phyloP scores from a whole-genome alignment of 2,888 invertebrate species.

The Apodemia zela region DNA sequence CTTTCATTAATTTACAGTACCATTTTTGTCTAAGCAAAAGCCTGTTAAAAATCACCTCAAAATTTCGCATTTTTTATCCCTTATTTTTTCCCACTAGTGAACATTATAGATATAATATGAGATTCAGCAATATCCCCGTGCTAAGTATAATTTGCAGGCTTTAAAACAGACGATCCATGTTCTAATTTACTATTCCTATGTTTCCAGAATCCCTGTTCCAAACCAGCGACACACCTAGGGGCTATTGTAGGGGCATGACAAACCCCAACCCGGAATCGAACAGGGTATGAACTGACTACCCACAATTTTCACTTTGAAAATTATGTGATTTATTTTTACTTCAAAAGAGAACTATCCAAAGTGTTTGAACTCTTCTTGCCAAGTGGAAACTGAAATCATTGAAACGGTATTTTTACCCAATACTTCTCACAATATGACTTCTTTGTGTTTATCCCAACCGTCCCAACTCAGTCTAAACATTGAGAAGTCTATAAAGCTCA shows the following conservation, averaged over 20 bases:
- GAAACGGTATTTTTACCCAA: no score
- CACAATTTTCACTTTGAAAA: slow-evolving; percentile 1
- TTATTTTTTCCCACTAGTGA: no score
- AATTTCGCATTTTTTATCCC: no score
- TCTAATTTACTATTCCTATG: slow-evolving; percentile 4
- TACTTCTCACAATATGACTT: no score
- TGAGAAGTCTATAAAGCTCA: no score
- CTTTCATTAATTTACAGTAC: no score
- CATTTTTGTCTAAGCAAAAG: no score
- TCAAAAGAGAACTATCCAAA: neutral
- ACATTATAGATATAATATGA: no score
- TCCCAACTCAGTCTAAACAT: neutral
- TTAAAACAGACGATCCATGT: no score
- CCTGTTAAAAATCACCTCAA: no score
- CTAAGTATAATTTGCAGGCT: no score
- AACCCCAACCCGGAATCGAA: slow-evolving; percentile 30
- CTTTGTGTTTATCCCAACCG: neutral
- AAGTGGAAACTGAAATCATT: neutral
- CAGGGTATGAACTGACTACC: slow-evolving; percentile 11
- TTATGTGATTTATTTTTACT: slow-evolving; percentile 11
- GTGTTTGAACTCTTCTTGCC: neutral
- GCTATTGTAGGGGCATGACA: slow-evolving; percentile 42
- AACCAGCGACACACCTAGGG: slow-evolving; percentile 66
- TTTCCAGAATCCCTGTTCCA: slow-evolving; percentile 62
- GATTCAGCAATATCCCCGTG: no score